Base-by-base conservation (phyloP, 2,797 vertebrate genomes). In the Notolabrus celidotus region DNA sequence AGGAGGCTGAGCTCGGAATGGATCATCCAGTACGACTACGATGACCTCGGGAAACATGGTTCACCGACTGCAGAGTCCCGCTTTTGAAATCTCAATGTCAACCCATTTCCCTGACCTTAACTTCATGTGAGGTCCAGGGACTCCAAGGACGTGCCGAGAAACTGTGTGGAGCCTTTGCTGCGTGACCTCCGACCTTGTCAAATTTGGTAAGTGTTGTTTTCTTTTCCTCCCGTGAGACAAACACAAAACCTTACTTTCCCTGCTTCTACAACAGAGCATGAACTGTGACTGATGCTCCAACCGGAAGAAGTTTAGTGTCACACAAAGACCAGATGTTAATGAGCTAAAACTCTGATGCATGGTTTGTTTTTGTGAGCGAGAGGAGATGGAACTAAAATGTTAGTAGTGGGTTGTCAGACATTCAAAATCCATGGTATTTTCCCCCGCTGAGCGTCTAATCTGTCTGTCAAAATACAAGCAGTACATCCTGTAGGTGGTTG, bases 111-210 rank as follows among this genome's bases (percentile, higher is more conserved):
- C 20, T 60, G 70, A 74, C 36, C 47, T 43, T 4, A 36, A 39
- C 29, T 10, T 56, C 23, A 22, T 23, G 15, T 1, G 4, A 29
- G 19, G 22, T 16, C 10, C 31, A 17, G 22, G 6, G 16, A 1
- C 14, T 38, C 33, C 4, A 33, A 9, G 7, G 36, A 67, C 41
- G 8, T 41, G 22, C 17, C 31, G 6, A 38, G 10, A 42, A 17
- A 59, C 39, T 53, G 10, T 31, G 11, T 6, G 19, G 41, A 33
- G 43, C 27, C 9, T 4, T 1, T 23, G 22, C 31, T 33, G 1
- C 10, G 16, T 23, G 63, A 62, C 53, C 46, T 52, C 47, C 59
- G 22, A 36, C 63, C 58, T 53, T 36, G 20, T 56, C 55, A 56
- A 36, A 49, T 49, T 19, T 9, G 39, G 52, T 11, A 23, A 45